These are phyloP conservation scores for Zophobas morio DNA, from an alignment of 1,140 invertebrate species.

Conservation along the genomic window DNA sequence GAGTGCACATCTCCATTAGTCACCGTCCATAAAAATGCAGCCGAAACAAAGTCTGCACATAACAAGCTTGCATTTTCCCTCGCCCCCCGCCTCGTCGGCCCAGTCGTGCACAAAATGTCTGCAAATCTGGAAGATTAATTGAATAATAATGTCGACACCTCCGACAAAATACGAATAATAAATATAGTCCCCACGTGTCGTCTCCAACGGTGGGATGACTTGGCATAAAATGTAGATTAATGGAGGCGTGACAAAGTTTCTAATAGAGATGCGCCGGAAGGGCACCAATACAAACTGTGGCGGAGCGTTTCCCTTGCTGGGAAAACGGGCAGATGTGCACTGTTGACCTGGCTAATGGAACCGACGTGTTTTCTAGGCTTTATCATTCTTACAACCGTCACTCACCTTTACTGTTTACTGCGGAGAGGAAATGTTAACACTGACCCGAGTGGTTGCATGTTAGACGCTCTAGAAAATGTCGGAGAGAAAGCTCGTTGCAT, in stretches of 20 bases:
- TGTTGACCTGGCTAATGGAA: conserved; percentile 63
- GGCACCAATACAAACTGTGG: conserved; percentile 52
- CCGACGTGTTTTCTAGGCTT: conserved; percentile 49
- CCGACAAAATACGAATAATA: conserved; percentile 45
- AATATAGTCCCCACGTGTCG: conserved; percentile 54
- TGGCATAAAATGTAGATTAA: conserved; percentile 60
- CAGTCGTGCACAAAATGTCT: background rate
- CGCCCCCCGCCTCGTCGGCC: too few relatives aligned
- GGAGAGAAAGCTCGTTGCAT: too few relatives aligned
- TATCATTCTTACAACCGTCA: conserved; percentile 47
- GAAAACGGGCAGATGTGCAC: conserved; percentile 56
- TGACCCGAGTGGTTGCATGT: conserved; percentile 17
- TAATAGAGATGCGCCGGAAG: conserved; percentile 55
- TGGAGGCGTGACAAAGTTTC: conserved; percentile 59
- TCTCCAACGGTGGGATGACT: conserved; percentile 51
- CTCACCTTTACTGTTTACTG: conserved; percentile 41
- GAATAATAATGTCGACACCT: conserved; percentile 42
- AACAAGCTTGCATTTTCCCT: too few relatives aligned
- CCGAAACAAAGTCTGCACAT: background rate
- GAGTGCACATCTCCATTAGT: conserved; percentile 43
- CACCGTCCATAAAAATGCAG: conserved; percentile 30
- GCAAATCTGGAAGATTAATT: conserved; percentile 30
- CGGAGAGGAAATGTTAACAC: conserved; percentile 42
- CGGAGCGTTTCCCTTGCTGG: conserved; percentile 41
- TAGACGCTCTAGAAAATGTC: background rate